These are phyloP conservation scores for Harpalus rufipes DNA, from an alignment of 2,888 invertebrate species.

Conservation along the genomic window DNA sequence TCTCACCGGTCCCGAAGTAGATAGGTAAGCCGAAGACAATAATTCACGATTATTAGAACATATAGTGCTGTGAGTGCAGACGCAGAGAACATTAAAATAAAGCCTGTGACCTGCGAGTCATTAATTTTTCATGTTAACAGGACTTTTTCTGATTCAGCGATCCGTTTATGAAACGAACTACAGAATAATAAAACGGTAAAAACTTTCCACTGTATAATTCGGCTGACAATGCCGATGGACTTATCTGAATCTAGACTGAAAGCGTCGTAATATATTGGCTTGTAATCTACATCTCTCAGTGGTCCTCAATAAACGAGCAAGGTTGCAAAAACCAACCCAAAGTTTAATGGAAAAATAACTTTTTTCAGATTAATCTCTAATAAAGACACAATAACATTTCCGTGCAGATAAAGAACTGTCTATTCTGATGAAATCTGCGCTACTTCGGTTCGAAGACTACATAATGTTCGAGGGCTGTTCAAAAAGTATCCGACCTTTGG, in stretches of 20 bases:
- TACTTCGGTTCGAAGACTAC: too few species aligned
- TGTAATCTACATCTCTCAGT: constrained; percentile 48
- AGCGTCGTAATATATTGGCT: constrained; percentile 55
- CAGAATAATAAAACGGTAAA: constrained; percentile 56
- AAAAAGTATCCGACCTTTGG: too few species aligned
- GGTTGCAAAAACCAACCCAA: constrained; percentile 25
- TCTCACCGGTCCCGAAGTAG: neutral
- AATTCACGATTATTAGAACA: constrained; percentile 53
- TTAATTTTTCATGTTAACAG: constrained; percentile 52
- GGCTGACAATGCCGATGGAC: constrained; percentile 40
- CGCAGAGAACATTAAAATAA: constrained; percentile 39
- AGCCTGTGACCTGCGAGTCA: constrained; percentile 31
- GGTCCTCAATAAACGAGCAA: constrained; percentile 16
- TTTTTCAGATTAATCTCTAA: constrained; percentile 49
- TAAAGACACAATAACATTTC: neutral
- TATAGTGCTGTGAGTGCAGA: constrained; percentile 46
- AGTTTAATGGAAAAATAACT: constrained; percentile 56
- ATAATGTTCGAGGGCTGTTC: too few species aligned
- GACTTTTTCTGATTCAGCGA: constrained; percentile 54
- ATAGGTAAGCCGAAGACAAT: constrained; percentile 2
- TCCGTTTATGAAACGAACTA: constrained; percentile 47
- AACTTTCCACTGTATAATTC: constrained; percentile 48
- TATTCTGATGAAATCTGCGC: too few species aligned
- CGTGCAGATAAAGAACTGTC: too few species aligned
- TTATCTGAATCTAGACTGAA: constrained; percentile 54